These are phyloP conservation scores for Apodemus agrarius DNA, from an alignment of 2,797 vertebrate genomes.

Conservation along the genomic window DNA sequence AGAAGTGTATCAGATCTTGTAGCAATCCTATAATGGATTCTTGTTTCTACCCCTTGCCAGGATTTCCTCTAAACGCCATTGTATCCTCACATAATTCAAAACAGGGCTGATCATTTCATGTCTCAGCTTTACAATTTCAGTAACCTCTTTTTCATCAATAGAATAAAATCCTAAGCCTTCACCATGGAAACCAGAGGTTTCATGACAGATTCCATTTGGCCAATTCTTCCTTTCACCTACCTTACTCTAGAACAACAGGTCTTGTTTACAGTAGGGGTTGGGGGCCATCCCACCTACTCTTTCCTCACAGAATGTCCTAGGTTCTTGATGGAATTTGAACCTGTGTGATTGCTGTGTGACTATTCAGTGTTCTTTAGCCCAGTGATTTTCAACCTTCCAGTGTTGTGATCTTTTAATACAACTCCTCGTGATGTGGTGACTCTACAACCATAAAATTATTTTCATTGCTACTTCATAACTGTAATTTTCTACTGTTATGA, in stretches of 20 bases:
- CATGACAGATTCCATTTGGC: neutral
- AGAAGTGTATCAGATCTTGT: neutral
- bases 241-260: neutral
- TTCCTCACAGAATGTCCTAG: neutral
- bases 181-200: neutral
- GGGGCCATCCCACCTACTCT: neutral
- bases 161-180: conserved; percentile 21
- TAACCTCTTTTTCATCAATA: neutral
- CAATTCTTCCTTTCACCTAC: neutral
- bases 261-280: neutral
- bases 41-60: neutral
- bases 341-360: neutral
- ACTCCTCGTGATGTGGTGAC: neutral
- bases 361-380: neutral
- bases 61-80: neutral
- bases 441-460: neutral
- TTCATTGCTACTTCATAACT: neutral
- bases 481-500: neutral
- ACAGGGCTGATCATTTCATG: neutral
- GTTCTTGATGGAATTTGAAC: neutral
- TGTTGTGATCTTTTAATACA: neutral
- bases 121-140: neutral
- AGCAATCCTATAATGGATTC: neutral
- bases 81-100: neutral
- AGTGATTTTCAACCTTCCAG: neutral